Percentiles rank a stretch among this genome's conserved stretches.
phyloP scores from a whole-genome alignment of 1,140 invertebrate species.

The Aphis gossypii region DNA sequence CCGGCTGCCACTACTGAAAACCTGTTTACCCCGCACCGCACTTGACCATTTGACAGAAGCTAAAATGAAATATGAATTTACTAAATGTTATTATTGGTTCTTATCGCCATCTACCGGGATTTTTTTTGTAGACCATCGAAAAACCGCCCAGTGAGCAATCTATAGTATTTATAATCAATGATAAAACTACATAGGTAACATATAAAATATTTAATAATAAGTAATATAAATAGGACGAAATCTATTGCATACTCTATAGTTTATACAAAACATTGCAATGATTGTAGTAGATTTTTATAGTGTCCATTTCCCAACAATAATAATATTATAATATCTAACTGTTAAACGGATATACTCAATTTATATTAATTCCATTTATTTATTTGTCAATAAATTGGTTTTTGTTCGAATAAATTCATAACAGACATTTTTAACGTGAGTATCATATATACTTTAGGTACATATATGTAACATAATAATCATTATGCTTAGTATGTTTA shows the following conservation, averaged over 20 bases:
- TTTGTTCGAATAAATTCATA: neutral
- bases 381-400: constrained; percentile 27
- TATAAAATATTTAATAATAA: neutral
- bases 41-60: too few species aligned
- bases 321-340: neutral
- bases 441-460: neutral
- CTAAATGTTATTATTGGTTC: too few species aligned
- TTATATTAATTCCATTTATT: neutral
- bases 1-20: too few species aligned
- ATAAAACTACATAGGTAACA: neutral
- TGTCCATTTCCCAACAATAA: neutral
- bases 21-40: too few species aligned
- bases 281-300: neutral
- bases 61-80: too few species aligned
- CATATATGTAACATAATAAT: neutral
- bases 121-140: too few species aligned
- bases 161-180: too few species aligned
- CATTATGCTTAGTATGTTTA: neutral
- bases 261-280: neutral
- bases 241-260: neutral
- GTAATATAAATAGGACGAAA: neutral
- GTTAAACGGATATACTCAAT: constrained; percentile 25
- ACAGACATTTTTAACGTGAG: neutral
- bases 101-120: too few species aligned
- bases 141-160: too few species aligned